A percentile compares a stretch with the other conserved stretches of the same genome.
These are phyloP conservation scores for Ardeotis arabs DNA, from an alignment of 2,113 vertebrate genomes.

Conservation along the genomic window DNA sequence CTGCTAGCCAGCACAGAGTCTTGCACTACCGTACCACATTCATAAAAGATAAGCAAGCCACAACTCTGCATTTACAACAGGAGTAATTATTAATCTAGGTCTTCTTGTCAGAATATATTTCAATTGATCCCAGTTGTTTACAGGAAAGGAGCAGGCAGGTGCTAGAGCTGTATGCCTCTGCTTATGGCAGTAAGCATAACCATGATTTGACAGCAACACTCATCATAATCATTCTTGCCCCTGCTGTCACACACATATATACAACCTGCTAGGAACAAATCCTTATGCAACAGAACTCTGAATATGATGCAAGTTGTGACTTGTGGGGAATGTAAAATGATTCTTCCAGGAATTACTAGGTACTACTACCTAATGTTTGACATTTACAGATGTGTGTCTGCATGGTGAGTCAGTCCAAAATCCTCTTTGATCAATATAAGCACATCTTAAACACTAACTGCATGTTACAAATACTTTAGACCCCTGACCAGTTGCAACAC, in stretches of 20 bases:
- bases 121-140: constrained; percentile 10
- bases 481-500: not conserved
- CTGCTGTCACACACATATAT: constrained; percentile 12
- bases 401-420: not conserved
- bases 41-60: not conserved
- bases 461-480: constrained; percentile 6
- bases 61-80: not conserved
- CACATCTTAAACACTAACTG: not conserved
- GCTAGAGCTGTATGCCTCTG: not conserved
- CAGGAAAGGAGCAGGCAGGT: not conserved
- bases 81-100: constrained; percentile 14
- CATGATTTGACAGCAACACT: constrained; percentile 21
- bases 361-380: not conserved
- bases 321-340: constrained; percentile 21
- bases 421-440: constrained; percentile 9
- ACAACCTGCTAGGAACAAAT: constrained; percentile 8
- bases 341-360: constrained; percentile 19
- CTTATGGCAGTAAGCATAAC: not conserved
- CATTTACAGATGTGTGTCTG: constrained; percentile 17
- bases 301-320: not conserved
- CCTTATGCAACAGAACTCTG: not conserved
- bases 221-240: not conserved
- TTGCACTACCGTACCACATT: not conserved
- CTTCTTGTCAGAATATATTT: not conserved
- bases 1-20: not conserved